Percentiles rank a stretch among this genome's conserved stretches.
Evolutionary conservation across 2,797 vertebrate species (phyloP).

Genomic region (Prionace glauca): DNA sequence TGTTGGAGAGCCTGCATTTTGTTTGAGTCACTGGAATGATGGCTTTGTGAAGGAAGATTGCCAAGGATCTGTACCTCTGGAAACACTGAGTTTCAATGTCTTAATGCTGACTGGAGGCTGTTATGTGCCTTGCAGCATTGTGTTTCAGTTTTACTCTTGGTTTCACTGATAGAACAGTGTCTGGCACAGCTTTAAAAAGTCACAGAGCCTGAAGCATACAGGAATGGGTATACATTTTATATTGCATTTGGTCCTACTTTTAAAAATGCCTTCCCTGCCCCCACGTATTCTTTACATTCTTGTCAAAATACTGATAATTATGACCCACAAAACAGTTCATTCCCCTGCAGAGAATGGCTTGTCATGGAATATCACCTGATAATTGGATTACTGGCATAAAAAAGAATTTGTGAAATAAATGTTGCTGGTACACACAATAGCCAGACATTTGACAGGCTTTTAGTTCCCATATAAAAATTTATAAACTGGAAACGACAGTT

Average conservation of each 20-base stretch:
- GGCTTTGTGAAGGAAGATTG: conserved; percentile 5
- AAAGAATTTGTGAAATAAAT: conserved; percentile 7
- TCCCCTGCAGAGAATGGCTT: background rate
- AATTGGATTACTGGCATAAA: background rate
- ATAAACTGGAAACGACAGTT: background rate
- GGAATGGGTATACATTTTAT: background rate
- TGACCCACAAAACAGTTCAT: background rate
- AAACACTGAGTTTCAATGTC: background rate
- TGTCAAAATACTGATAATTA: background rate
- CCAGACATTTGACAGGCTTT: conserved; percentile 15
- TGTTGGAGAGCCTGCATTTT: background rate
- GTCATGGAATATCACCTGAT: background rate
- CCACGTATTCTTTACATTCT: conserved; percentile 17
- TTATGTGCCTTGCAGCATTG: background rate
- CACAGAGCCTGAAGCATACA: conserved; percentile 17
- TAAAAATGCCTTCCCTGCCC: background rate
- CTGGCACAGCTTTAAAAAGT: background rate
- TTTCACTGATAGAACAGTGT: conserved; percentile 9
- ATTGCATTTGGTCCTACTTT: background rate
- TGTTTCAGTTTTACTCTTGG: background rate
- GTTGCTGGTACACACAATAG: background rate
- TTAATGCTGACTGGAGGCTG: conserved; percentile 15
- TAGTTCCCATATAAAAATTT: background rate
- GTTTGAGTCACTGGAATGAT: conserved; percentile 23
- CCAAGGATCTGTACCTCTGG: conserved; percentile 10